Conservation (phyloP, 2,797 vertebrate genomes). For the Eupleurogrammus muticus region DNA sequence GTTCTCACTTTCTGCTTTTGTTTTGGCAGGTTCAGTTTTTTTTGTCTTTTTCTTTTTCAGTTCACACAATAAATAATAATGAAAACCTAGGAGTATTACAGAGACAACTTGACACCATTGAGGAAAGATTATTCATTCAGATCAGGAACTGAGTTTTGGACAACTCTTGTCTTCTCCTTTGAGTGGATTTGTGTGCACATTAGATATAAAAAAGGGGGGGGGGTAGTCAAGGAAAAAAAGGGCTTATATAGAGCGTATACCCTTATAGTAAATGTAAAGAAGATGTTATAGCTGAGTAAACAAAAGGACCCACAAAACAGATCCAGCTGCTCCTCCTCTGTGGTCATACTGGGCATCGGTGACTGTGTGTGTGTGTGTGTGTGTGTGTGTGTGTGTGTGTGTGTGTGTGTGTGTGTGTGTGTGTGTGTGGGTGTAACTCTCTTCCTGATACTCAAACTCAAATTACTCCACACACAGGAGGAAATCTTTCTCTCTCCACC, state of each 20-base stretch:
- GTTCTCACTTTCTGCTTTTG: constrained; percentile 6
- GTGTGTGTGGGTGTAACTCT: neutral
- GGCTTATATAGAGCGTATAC: neutral
- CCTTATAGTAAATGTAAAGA: constrained; percentile 13
- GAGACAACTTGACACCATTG: neutral
- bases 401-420: too few relatives aligned
- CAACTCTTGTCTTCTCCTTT: neutral
- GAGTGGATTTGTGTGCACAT: neutral
- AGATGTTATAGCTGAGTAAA: constrained; percentile 29
- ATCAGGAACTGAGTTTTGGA: neutral
- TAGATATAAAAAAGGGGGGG: neutral
- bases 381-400: too few relatives aligned
- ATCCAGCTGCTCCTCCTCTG: constrained; percentile 8
- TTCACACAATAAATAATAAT: constrained; percentile 5
- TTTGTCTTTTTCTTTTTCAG: neutral
- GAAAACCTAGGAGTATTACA: neutral
- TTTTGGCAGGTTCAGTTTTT: neutral
- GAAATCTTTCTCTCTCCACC: constrained; percentile 5
- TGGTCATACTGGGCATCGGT: constrained; percentile 9
- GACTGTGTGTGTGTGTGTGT: too few relatives aligned
- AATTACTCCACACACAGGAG: neutral
- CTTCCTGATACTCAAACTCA: neutral
- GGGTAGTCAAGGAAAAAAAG: neutral
- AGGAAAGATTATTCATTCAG: neutral
- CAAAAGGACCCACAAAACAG: neutral